These are phyloP conservation scores for Oreohelix idahoensis DNA, from an alignment of 1,140 invertebrate genomes.

Conservation along the genomic window DNA sequence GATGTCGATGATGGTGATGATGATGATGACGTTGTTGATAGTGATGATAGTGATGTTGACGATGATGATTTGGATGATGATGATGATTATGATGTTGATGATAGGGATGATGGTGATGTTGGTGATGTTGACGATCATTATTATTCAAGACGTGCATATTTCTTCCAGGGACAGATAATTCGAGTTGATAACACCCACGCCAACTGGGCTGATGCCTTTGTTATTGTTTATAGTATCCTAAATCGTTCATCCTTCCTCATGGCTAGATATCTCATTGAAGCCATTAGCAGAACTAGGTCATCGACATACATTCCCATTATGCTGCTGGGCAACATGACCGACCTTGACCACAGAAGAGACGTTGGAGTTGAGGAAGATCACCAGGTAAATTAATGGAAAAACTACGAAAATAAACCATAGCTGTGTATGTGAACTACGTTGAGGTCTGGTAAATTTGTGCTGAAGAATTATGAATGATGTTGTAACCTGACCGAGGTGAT, in stretches of 20 bases:
- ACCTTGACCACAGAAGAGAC: slow-evolving; percentile 86
- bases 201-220: slow-evolving; percentile 87
- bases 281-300: slow-evolving; percentile 76
- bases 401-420: no score
- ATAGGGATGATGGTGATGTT: no score
- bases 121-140: neutral
- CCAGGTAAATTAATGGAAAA: slow-evolving; percentile 75
- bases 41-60: no score
- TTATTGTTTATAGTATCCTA: slow-evolving; percentile 88
- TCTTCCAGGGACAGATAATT: slow-evolving; percentile 36
- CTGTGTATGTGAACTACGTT: no score
- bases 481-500: no score
- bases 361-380: slow-evolving; percentile 87
- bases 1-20: no score
- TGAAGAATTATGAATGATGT: no score
- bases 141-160: neutral
- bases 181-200: slow-evolving; percentile 62
- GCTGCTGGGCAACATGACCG: slow-evolving; percentile 86
- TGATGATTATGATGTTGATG: no score
- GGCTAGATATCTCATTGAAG: slow-evolving; percentile 82
- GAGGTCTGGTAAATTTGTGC: no score
- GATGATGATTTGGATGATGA: no score
- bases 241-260: slow-evolving; percentile 83
- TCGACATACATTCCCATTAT: slow-evolving; percentile 76
- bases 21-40: no score